Evolutionary conservation across 2,888 invertebrate genomes (phyloP).

Genomic region (Sphinx pinastri): DNA sequence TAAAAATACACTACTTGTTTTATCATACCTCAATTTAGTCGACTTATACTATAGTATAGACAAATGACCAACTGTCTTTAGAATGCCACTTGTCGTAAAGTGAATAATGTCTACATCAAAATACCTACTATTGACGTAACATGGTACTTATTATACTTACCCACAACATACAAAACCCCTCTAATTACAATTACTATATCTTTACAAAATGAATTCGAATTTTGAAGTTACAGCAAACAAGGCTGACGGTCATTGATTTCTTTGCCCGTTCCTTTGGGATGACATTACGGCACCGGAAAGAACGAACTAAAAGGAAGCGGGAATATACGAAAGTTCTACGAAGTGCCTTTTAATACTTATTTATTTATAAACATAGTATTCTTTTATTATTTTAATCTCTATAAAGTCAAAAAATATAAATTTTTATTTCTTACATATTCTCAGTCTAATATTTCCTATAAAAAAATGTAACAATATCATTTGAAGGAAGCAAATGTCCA

Average conservation of each 20-base stretch:
- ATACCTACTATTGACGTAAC: too few species aligned
- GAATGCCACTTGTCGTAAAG: too few species aligned
- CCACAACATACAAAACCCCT: too few species aligned
- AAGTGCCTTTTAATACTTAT: not conserved
- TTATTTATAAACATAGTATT: not conserved
- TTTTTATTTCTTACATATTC: not conserved
- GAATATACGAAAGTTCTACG: constrained; percentile 17
- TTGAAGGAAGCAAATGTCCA: not conserved
- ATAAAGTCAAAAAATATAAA: not conserved
- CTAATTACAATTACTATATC: too few species aligned
- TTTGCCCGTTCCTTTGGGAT: not conserved
- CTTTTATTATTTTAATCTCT: not conserved
- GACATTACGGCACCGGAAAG: not conserved
- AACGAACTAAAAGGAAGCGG: constrained; percentile 26
- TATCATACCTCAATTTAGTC: not conserved
- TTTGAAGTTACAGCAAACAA: not conserved
- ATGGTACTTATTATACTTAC: too few species aligned
- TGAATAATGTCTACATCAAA: too few species aligned
- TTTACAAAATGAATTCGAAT: too few species aligned
- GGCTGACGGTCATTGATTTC: not conserved
- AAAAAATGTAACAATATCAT: not conserved
- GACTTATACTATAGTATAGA: too few species aligned
- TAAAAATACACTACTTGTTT: not conserved
- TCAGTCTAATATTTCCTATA: not conserved
- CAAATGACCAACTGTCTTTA: too few species aligned